phyloP scores from a whole-genome alignment of 2,888 invertebrate genomes.

The Oxytorus armatus region DNA sequence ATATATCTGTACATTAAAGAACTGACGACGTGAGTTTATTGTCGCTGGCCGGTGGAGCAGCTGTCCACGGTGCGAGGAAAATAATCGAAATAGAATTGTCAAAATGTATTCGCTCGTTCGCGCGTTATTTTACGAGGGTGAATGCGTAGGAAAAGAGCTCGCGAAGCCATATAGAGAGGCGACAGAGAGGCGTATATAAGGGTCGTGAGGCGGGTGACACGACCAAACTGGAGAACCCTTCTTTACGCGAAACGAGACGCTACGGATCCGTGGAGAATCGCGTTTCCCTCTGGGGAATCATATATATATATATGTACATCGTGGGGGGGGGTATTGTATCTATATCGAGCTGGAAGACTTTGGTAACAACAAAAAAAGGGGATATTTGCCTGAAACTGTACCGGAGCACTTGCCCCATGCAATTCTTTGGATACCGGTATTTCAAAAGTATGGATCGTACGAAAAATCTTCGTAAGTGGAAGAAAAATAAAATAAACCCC shows the following conservation, averaged over 20 bases:
- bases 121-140: conserved; percentile 83
- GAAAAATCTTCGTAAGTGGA: background rate
- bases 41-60: conserved; percentile 63
- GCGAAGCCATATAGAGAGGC: conserved; percentile 62
- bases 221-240: conserved; percentile 74
- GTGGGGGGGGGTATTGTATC: conserved; percentile 71
- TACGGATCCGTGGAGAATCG: conserved; percentile 82
- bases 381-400: conserved; percentile 26
- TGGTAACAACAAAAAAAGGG: conserved; percentile 56
- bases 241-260: conserved; percentile 75
- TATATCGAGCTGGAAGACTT: conserved; percentile 78
- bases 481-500: background rate
- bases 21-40: conserved; percentile 58
- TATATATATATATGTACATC: conserved; percentile 46
- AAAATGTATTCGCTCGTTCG: conserved; percentile 83
- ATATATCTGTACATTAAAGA: conserved; percentile 43
- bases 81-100: conserved; percentile 84
- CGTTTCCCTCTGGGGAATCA: conserved; percentile 79
- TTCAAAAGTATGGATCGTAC: background rate
- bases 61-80: conserved; percentile 74
- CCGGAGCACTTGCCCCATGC: conserved; percentile 12
- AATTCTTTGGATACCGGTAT: conserved; percentile 10
- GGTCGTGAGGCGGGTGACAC: conserved; percentile 58
- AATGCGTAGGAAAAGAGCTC: conserved; percentile 72
- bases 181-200: conserved; percentile 47